Evolutionary conservation across 1,140 invertebrate genomes (phyloP), one percentile per base, ranked within the genome.

Genomic region (Pseudomyrmex dendroicus): DNA sequence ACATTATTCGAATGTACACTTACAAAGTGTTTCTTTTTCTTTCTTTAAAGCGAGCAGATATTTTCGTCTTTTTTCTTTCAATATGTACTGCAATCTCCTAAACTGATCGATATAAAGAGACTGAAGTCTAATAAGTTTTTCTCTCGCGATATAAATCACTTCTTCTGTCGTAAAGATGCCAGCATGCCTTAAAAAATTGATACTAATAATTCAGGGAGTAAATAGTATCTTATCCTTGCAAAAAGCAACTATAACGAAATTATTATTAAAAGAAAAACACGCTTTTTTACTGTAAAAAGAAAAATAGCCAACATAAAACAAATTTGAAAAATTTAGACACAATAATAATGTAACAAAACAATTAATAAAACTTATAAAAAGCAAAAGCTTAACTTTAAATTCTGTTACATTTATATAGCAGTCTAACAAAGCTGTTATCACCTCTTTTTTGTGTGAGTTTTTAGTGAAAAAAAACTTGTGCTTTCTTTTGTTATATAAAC

Each of bases 111-210:
- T 96, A 89, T 99, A 99, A 17, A 98, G 94, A 0, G 96, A 95
- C 90, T 98, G 98, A 9, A 99, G 93, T 63, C 96, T 95, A 9
- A 96, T 96, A 76, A 99, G 92, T 90, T 98, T 98, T 73, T 97
- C 96, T 84, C 96, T 95, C 1, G 97, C 96, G 64, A 98, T 96
- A 67, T 95, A 95, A 9, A 97, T 96, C 1, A 97, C 97, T 93
- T 99, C 98, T 91, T 98, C 97, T 0, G 97, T 96, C 1, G 98
- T 98, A 91, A 96, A 98, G 1, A 98, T 96, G 20, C 97, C 97
- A 44, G 98, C 97, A 94, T 98, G 97, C 93, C 97, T 97, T 93
- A 91, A 95, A 95, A 92, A 93, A 88, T 93, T 89, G 86, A 94
- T 92, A 90, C 92, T 93, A 92, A 93, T 93, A 86, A 91, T 91